A percentile compares a stretch with the other conserved stretches of the same genome.
These are phyloP conservation scores for Rosalia funebris DNA, from an alignment of 2,888 invertebrate species.

Conservation along the genomic window DNA sequence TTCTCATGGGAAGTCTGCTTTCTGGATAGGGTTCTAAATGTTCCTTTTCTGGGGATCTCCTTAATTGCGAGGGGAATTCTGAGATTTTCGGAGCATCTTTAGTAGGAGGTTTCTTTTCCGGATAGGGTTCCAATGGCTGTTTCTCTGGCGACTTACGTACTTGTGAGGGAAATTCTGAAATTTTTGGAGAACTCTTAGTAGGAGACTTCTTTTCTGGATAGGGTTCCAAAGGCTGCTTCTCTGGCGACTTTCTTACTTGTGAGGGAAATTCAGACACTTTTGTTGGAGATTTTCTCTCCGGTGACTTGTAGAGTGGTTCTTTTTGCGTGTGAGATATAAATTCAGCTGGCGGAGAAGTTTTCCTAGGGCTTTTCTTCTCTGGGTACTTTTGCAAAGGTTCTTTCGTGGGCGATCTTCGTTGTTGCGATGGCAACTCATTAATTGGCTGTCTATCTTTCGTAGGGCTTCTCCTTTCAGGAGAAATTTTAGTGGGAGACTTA, in stretches of 20 bases:
- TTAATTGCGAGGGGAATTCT: too few relatives aligned
- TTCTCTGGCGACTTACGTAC: too few relatives aligned
- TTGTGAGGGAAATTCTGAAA: constrained; percentile 40
- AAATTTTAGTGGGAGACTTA: constrained; percentile 30
- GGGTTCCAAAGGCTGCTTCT: constrained; percentile 35
- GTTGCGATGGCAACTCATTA: constrained; percentile 41
- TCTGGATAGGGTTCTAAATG: constrained; percentile 36
- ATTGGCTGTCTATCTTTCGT: constrained; percentile 33
- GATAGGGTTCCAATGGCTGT: too few relatives aligned
- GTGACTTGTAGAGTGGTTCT: constrained; percentile 32
- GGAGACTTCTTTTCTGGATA: constrained; percentile 33
- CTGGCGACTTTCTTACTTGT: constrained; percentile 38
- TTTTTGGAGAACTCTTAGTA: constrained; percentile 19
- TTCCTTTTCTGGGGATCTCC: constrained; percentile 27
- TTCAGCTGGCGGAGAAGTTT: constrained; percentile 35
- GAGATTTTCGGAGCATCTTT: too few relatives aligned
- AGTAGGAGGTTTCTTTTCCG: too few relatives aligned
- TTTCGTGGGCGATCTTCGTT: constrained; percentile 37
- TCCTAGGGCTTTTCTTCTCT: constrained; percentile 36
- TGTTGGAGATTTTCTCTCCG: constrained; percentile 36
- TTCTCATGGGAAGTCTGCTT: constrained; percentile 27
- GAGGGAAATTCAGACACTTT: constrained; percentile 37
- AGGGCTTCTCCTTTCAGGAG: constrained; percentile 33
- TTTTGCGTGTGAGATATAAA: constrained; percentile 44
- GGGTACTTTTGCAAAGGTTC: constrained; percentile 33